Evolutionary conservation across 2,113 vertebrate genomes (phyloP).

Genomic region (Chionis minor): DNA sequence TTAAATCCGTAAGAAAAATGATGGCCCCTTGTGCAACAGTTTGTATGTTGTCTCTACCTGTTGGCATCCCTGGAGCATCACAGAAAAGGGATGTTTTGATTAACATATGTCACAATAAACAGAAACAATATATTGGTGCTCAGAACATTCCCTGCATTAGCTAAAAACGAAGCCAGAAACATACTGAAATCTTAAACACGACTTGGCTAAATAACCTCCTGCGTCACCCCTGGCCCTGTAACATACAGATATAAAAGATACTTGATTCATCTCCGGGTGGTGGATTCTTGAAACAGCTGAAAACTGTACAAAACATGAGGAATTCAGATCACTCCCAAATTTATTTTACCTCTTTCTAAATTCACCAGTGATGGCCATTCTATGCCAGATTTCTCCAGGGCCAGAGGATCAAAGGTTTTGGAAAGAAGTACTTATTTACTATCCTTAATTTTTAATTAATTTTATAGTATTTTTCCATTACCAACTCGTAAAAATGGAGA

Average conservation of each 20-base stretch:
- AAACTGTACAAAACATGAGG: neutral
- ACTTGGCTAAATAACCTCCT: neutral
- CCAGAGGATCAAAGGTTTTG: neutral
- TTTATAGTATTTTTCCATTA: neutral
- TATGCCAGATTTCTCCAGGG: neutral
- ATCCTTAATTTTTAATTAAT: neutral
- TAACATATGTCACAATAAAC: neutral
- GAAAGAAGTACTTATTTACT: neutral
- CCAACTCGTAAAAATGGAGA: neutral
- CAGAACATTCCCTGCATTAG: neutral
- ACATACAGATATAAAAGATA: no score
- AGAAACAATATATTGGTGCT: neutral
- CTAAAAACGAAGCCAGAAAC: neutral
- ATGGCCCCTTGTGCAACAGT: neutral
- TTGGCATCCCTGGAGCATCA: neutral
- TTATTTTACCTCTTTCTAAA: neutral
- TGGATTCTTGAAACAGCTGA: neutral
- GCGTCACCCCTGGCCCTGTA: no score
- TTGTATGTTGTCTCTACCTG: neutral
- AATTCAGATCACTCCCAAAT: neutral
- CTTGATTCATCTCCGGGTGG: neutral
- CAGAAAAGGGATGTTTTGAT: neutral
- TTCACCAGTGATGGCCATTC: neutral
- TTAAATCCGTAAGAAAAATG: neutral
- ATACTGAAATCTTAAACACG: fast-evolving